phyloP scores from a whole-genome alignment of 2,888 invertebrate genomes.

The Rhagophthalmus giganteus region DNA sequence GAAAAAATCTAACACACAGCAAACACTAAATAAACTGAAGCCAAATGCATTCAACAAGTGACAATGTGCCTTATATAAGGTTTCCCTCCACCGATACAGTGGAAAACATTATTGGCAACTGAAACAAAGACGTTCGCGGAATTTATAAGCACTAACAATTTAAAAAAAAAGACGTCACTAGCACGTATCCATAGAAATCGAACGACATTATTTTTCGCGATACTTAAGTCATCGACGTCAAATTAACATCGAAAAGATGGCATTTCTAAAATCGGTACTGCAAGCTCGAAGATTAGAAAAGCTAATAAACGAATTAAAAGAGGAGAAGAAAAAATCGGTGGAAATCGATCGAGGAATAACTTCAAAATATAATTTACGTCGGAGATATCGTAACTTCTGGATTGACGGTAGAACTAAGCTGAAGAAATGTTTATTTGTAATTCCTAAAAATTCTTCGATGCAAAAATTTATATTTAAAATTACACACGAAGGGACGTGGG shows the following conservation, averaged over 20 bases:
- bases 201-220: no score
- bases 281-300: constrained; percentile 61
- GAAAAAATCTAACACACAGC: constrained; percentile 19
- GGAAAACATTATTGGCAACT: constrained; percentile 33
- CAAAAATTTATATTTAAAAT: constrained; percentile 53
- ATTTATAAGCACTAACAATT: no score
- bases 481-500: constrained; percentile 59
- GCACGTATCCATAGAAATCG: constrained; percentile 8
- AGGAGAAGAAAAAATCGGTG: constrained; percentile 63
- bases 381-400: constrained; percentile 58
- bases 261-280: constrained; percentile 55
- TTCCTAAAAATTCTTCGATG: constrained; percentile 47
- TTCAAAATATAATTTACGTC: constrained; percentile 54
- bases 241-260: constrained; percentile 29
- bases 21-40: constrained; percentile 43
- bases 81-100: constrained; percentile 42
- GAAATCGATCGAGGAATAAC: constrained; percentile 54
- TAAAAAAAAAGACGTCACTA: no score
- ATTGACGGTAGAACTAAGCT: constrained; percentile 54
- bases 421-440: constrained; percentile 47
- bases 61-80: constrained; percentile 53
- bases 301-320: constrained; percentile 57
- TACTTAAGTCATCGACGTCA: constrained; percentile 21
- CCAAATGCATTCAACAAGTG: constrained; percentile 56
- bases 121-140: no score